phyloP scores from a whole-genome alignment of 2,888 invertebrate genomes.

The Nysson spinosus region DNA sequence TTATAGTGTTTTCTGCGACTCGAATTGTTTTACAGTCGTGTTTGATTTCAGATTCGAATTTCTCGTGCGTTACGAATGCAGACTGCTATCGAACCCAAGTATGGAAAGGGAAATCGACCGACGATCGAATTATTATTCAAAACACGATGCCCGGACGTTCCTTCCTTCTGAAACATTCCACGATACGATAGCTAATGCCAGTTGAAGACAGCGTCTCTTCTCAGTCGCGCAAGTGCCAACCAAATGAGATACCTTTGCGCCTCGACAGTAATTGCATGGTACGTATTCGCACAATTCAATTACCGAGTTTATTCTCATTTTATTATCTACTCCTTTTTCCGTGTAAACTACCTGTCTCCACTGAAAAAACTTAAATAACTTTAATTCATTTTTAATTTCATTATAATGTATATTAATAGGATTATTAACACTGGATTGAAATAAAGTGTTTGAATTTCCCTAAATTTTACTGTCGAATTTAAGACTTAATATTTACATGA shows the following conservation, averaged over 20 bases:
- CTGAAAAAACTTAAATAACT: too few relatives aligned
- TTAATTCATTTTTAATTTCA: too few relatives aligned
- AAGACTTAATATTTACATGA: too few relatives aligned
- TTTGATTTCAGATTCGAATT: conserved; percentile 50
- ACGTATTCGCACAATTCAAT: neutral
- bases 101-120: conserved; percentile 71
- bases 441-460: too few relatives aligned
- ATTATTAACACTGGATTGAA: too few relatives aligned
- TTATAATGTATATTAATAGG: too few relatives aligned
- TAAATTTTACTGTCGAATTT: too few relatives aligned
- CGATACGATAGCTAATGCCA: conserved; percentile 68
- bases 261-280: conserved; percentile 31
- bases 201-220: conserved; percentile 68
- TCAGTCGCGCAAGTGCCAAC: conserved; percentile 62
- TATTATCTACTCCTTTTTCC: neutral
- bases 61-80: conserved; percentile 51
- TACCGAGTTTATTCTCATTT: neutral
- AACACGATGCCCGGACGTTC: conserved; percentile 73
- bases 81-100: conserved; percentile 31
- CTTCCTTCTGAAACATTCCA: conserved; percentile 74
- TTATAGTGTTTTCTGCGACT: too few relatives aligned
- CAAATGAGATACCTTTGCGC: conserved; percentile 27
- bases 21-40: conserved; percentile 43
- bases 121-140: conserved; percentile 70
- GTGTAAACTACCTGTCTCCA: too few relatives aligned